phyloP scores from a whole-genome alignment of 2,113 vertebrate species.

The Petaurus breviceps region DNA sequence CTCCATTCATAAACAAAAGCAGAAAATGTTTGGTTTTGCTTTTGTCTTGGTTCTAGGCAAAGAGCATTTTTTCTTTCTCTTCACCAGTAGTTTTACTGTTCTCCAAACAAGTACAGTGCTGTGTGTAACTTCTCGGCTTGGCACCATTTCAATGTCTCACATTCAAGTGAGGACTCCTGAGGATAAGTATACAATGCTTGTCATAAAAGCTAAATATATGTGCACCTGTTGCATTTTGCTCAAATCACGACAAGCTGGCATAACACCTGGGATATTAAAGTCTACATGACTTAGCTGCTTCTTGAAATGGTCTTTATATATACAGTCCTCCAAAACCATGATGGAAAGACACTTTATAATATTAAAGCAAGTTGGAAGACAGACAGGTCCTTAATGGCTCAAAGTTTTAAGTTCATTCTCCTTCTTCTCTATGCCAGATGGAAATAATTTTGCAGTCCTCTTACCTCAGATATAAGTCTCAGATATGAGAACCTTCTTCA shows the following conservation, averaged over 20 bases:
- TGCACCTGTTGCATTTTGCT: conserved; percentile 76
- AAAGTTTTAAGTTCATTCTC: neutral
- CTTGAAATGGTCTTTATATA: conserved; percentile 62
- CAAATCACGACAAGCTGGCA: conserved; percentile 71
- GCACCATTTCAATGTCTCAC: conserved; percentile 37
- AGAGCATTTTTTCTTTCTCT: conserved; percentile 18
- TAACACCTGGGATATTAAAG: conserved; percentile 71
- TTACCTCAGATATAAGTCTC: neutral
- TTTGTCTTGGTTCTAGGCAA: conserved; percentile 42
- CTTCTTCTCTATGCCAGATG: neutral
- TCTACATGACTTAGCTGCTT: conserved; percentile 63
- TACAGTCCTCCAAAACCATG: conserved; percentile 52
- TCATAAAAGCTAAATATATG: conserved; percentile 76
- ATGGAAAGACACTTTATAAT: conserved; percentile 44
- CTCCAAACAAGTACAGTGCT: conserved; percentile 36
- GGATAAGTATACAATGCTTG: conserved; percentile 46
- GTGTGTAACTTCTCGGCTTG: conserved; percentile 33
- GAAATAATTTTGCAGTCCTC: conserved; percentile 3
- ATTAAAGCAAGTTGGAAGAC: conserved; percentile 61
- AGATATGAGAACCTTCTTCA: neutral
- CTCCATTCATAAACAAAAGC: conserved; percentile 18
- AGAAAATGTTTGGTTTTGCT: conserved; percentile 32
- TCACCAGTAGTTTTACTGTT: conserved; percentile 36
- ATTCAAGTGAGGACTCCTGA: conserved; percentile 46
- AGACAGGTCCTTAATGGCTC: conserved; percentile 10